phyloP scores from a whole-genome alignment of 2,888 invertebrate genomes.

The Cabera pusaria region DNA sequence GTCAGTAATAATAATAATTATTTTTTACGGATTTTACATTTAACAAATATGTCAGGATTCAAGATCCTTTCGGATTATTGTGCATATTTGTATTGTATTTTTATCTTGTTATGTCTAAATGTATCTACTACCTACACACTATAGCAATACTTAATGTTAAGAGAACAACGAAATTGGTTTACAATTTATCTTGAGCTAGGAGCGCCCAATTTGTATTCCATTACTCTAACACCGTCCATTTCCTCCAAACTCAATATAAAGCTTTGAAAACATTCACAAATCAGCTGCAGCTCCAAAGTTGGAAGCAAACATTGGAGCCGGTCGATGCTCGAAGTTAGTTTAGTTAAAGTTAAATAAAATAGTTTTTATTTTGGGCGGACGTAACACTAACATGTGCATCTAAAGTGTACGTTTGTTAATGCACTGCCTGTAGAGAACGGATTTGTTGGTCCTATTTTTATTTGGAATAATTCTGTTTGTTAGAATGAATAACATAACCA shows the following conservation, averaged over 20 bases:
- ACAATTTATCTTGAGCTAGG: constrained; percentile 20
- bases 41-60: too few relatives aligned
- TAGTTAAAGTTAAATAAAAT: constrained; percentile 25
- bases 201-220: too few relatives aligned
- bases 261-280: constrained; percentile 14
- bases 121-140: too few relatives aligned
- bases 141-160: too few relatives aligned
- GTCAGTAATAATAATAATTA: constrained; percentile 4
- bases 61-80: too few relatives aligned
- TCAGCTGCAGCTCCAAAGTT: constrained; percentile 21
- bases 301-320: constrained; percentile 18
- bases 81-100: too few relatives aligned
- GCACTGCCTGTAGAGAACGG: constrained; percentile 3
- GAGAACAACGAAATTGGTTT: too few relatives aligned
- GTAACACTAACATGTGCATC: constrained; percentile 12
- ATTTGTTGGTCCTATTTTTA: neutral
- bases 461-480: too few relatives aligned
- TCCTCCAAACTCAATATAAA: constrained; percentile 20
- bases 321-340: constrained; percentile 28
- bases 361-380: constrained; percentile 26
- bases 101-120: too few relatives aligned
- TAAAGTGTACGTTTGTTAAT: constrained; percentile 4
- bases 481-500: too few relatives aligned
- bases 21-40: too few relatives aligned
- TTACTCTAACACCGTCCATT: constrained; percentile 15